phyloP scores from a whole-genome alignment of 2,888 invertebrate genomes.

The Sarcophaga variegata region DNA sequence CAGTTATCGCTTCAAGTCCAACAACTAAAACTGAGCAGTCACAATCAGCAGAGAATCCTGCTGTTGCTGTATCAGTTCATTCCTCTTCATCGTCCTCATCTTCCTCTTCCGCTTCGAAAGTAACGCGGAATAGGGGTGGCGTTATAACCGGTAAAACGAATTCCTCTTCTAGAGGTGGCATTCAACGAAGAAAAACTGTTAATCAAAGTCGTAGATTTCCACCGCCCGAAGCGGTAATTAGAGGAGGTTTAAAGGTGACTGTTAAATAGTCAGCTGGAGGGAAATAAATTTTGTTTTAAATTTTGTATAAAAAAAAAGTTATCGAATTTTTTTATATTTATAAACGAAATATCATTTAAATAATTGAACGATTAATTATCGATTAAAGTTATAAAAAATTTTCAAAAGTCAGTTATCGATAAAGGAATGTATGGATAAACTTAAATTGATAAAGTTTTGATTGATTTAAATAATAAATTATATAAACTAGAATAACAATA shows the following conservation, averaged over 20 bases:
- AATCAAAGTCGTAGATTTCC: conserved; percentile 78
- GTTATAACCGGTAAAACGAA: conserved; percentile 2
- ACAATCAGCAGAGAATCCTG: not conserved
- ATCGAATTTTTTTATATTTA: no score
- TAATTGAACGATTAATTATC: no score
- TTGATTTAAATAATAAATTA: no score
- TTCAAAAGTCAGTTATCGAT: no score
- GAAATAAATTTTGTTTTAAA: not conserved
- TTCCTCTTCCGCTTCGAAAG: not conserved
- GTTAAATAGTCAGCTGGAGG: conserved; percentile 71
- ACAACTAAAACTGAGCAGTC: conserved; percentile 31
- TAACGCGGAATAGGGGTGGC: not conserved
- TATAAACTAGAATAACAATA: no score
- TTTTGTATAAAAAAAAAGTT: no score
- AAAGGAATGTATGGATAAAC: no score
- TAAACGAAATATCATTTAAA: no score
- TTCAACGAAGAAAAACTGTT: conserved; percentile 71
- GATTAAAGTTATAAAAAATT: no score
- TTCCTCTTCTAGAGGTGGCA: conserved; percentile 47
- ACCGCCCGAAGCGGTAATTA: conserved; percentile 80
- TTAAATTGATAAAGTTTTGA: no score
- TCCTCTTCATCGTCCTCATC: conserved; percentile 5
- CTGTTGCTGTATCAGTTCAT: not conserved
- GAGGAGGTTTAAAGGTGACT: conserved; percentile 79
- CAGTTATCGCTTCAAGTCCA: not conserved